phyloP scores from a whole-genome alignment of 2,888 invertebrate genomes.

The Hydroisotoma schaefferi region DNA sequence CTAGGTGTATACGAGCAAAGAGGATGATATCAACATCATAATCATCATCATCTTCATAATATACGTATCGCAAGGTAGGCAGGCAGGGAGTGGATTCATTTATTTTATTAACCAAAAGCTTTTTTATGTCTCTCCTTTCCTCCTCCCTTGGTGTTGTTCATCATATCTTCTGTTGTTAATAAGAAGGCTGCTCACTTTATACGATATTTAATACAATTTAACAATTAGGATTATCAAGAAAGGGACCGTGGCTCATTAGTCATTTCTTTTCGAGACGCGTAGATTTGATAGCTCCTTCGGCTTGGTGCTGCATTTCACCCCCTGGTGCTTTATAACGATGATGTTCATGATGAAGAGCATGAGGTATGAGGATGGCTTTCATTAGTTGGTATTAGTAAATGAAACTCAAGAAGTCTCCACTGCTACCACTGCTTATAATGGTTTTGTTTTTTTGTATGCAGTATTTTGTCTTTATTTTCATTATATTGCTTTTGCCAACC shows the following conservation, averaged over 20 bases:
- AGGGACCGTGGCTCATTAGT: constrained; percentile 42
- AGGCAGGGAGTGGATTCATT: constrained; percentile 18
- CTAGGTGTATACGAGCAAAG: background rate
- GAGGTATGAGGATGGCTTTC: constrained; percentile 13
- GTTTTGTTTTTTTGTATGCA: constrained; percentile 19
- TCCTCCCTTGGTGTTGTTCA: background rate
- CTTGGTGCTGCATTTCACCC: constrained; percentile 21
- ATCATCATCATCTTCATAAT: background rate
- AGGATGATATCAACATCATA: background rate
- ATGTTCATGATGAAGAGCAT: constrained; percentile 15
- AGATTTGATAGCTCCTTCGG: background rate
- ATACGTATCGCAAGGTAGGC: background rate
- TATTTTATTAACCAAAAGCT: constrained; percentile 27
- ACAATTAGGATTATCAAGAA: constrained; percentile 40
- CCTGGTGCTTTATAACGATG: constrained; percentile 20
- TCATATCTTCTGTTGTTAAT: background rate
- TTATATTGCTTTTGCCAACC: constrained; percentile 11
- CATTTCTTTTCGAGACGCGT: constrained; percentile 27
- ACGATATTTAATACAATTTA: constrained; percentile 38
- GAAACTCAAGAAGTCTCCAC: constrained; percentile 11
- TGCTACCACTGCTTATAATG: constrained; percentile 18
- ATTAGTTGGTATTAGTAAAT: no score
- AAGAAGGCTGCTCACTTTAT: constrained; percentile 6
- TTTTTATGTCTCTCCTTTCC: constrained; percentile 4
- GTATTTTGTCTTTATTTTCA: constrained; percentile 8